Evolutionary conservation across 1,140 invertebrate genomes (phyloP).

Genomic region (Drosophila orosa): DNA sequence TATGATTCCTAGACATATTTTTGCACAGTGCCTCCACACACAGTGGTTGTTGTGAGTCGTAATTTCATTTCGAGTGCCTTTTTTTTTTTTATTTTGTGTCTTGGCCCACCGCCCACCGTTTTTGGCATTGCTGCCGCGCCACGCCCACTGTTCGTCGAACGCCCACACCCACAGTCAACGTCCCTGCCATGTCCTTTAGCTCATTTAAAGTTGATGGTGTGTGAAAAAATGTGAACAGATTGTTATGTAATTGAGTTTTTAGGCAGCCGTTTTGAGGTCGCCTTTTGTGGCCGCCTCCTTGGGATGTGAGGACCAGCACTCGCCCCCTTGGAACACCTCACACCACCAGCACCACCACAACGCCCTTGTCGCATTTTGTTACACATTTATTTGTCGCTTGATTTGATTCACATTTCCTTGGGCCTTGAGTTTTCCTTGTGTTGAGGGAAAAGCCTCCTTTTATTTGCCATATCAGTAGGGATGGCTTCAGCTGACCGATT

Average conservation of each 20-base stretch:
- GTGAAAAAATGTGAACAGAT: conserved; percentile 84
- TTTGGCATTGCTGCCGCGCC: conserved; percentile 63
- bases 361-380: conserved; percentile 65
- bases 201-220: conserved; percentile 84
- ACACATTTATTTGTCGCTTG: conserved; percentile 78
- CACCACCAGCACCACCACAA: no score
- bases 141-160: conserved; percentile 47
- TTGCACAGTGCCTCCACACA: not conserved
- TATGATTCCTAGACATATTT: not conserved
- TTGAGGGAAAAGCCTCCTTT: no score
- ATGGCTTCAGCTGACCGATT: conserved; percentile 66
- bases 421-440: conserved; percentile 9
- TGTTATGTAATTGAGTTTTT: conserved; percentile 84
- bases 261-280: conserved; percentile 81
- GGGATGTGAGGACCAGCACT: conserved; percentile 8
- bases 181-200: conserved; percentile 36
- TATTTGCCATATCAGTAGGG: conserved; percentile 48
- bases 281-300: conserved; percentile 71
- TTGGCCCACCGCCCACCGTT: conserved; percentile 63
- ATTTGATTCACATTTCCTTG: conserved; percentile 65
- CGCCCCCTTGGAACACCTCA: no score
- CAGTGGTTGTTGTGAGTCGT: conserved; percentile 43
- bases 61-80: conserved; percentile 81
- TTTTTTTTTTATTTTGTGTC: conserved; percentile 11
- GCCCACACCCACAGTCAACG: not conserved